These are phyloP conservation scores for Hofmannophila pseudospretella DNA, from an alignment of 2,888 invertebrate species.

Conservation along the genomic window DNA sequence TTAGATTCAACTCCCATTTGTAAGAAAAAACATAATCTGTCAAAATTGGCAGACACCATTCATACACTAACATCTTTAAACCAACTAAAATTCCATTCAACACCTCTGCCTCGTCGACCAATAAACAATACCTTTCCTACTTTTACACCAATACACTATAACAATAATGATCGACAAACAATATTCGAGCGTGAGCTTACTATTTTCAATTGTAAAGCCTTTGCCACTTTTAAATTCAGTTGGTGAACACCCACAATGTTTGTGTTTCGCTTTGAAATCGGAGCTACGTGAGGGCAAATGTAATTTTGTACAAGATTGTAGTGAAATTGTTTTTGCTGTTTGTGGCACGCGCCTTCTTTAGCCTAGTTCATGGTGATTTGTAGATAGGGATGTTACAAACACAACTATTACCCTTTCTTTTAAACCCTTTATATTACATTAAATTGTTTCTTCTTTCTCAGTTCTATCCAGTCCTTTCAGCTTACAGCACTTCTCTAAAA, in stretches of 20 bases:
- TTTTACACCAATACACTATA: slow-evolving; percentile 22
- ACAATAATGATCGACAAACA: slow-evolving; percentile 60
- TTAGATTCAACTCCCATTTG: too few species aligned
- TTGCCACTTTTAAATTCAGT: slow-evolving; percentile 3
- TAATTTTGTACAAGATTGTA: slow-evolving; percentile 32
- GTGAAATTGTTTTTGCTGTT: slow-evolving; percentile 56
- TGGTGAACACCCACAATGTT: slow-evolving; percentile 14
- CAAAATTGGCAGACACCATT: too few species aligned
- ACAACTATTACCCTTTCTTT: too few species aligned
- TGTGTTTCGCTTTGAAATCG: slow-evolving; percentile 9
- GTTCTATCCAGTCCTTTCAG: too few species aligned
- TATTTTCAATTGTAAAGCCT: slow-evolving; percentile 24
- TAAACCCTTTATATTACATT: too few species aligned
- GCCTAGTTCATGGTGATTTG: slow-evolving; percentile 40
- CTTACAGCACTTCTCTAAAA: neutral
- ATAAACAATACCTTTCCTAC: slow-evolving; percentile 27
- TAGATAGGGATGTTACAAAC: slow-evolving; percentile 33
- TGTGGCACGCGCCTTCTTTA: slow-evolving; percentile 56
- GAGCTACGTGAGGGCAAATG: slow-evolving; percentile 9
- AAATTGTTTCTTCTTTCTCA: too few species aligned
- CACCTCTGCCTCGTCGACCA: too few species aligned
- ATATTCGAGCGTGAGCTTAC: slow-evolving; percentile 53
- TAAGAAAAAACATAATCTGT: too few species aligned
- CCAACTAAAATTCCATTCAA: too few species aligned
- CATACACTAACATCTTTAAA: too few species aligned